Evolutionary conservation across 2,113 vertebrate species (phyloP), one percentile per base, ranked within the genome.

Genomic region (Forbesichthys papilliferus): DNA sequence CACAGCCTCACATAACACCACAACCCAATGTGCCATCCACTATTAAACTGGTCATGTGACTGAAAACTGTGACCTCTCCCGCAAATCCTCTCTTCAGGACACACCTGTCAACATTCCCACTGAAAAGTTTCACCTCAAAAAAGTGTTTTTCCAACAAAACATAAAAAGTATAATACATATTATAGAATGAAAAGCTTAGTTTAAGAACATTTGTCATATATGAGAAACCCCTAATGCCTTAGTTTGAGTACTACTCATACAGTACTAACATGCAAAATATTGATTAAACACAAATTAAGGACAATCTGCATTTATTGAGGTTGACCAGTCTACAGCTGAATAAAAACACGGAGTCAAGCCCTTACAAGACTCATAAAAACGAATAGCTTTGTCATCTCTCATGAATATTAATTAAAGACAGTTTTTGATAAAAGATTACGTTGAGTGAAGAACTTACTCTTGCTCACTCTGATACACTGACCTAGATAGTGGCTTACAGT

Each of bases 341-440:
- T 58, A 9, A 60, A n/a, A 18, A 48, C 33, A n/a, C 8, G 18
- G 59, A 12, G 62, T 73, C 27, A 27, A 57, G 66, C 10, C 58
- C 42, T 73, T 61, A 77, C 64, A 63, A 72, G 54, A 51, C 0
- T 11, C 49, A 51, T 12, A 11, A 13, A 51, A 13, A 11, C 13
- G 14, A 51, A 51, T 51, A 56, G 34, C 7, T 53, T 3, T 36
- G 49, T 33, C 48, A 53, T 4, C 61, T 46, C 63, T 0, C 1
- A 34, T 12, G 34, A 4, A 66, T 34, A 12, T 0, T 1, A 0
- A 58, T 55, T 6, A 42, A 13, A 47, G 4, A 12, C 14, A 1
- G 1, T 3, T 10, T 11, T 51, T 51, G 11, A 13, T 51, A 11
- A 51, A 12, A 12, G 3, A 27, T 27, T 27, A 27, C 27, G 20